phyloP scores from a whole-genome alignment of 2,888 invertebrate species.

The Eutolmus rufibarbis region DNA sequence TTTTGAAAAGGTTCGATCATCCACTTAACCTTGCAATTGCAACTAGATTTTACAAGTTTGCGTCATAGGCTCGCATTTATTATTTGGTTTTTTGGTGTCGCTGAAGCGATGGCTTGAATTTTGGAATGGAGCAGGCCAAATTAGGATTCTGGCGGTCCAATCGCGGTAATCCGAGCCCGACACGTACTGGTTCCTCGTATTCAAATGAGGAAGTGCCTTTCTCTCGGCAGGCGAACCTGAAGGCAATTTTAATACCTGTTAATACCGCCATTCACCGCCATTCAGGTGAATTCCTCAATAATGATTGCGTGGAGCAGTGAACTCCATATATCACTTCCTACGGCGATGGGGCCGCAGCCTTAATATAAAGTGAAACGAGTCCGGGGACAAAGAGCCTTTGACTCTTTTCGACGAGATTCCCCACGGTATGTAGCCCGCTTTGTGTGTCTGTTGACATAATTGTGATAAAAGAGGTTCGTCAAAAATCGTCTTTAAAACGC shows the following conservation, averaged over 20 bases:
- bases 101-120: not conserved
- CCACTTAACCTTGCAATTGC: not conserved
- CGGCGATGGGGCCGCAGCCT: conserved; percentile 1
- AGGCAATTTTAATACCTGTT: conserved; percentile 14
- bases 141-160: not conserved
- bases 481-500: conserved; percentile 39
- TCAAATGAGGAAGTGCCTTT: conserved; percentile 18
- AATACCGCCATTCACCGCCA: conserved; percentile 17
- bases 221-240: not conserved
- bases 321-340: conserved; percentile 27
- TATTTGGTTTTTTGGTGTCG: not conserved
- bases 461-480: conserved; percentile 32
- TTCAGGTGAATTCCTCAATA: conserved; percentile 33
- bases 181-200: not conserved
- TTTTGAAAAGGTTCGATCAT: not conserved
- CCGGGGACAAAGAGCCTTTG: conserved; percentile 10
- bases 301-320: conserved; percentile 32
- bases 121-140: not conserved
- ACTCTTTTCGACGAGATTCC: conserved; percentile 24
- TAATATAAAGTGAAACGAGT: conserved; percentile 37
- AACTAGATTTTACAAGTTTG: not conserved
- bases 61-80: not conserved
- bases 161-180: not conserved
- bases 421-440: conserved; percentile 7
- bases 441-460: conserved; percentile 34